Percentiles rank a stretch among this genome's conserved stretches.
phyloP scores from a whole-genome alignment of 1,140 invertebrate species.

The Drosophila tsacasi region DNA sequence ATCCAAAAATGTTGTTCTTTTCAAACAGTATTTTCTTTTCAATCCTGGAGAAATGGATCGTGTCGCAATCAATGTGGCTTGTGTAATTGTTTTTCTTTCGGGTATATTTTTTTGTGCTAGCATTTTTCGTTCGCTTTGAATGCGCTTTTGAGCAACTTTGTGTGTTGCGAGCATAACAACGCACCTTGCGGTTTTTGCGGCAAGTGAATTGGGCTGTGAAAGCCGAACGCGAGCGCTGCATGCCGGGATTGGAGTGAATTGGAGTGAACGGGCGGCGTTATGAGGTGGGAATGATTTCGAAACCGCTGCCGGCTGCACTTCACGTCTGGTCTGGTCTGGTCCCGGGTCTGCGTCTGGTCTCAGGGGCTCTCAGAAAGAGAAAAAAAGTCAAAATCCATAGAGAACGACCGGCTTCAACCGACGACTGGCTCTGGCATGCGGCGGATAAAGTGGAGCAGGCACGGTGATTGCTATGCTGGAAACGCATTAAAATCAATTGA shows the following conservation, averaged over 20 bases:
- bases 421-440: slow-evolving; percentile 15
- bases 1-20: not conserved
- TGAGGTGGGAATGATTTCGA: slow-evolving; percentile 57
- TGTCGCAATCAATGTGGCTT: slow-evolving; percentile 12
- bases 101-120: not conserved
- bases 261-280: slow-evolving; percentile 27
- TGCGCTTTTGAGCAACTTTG: slow-evolving; percentile 60
- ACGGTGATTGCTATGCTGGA: slow-evolving; percentile 28
- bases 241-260: slow-evolving; percentile 11
- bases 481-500: slow-evolving; percentile 47
- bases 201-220: slow-evolving; percentile 75
- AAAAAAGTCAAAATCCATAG: not conserved
- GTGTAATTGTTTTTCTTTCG: slow-evolving; percentile 32
- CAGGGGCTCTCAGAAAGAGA: slow-evolving; percentile 17
- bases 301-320: slow-evolving; percentile 41
- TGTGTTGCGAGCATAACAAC: slow-evolving; percentile 44
- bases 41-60: not conserved
- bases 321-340: slow-evolving; percentile 13
- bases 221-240: slow-evolving; percentile 41
- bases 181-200: slow-evolving; percentile 81
- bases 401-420: slow-evolving; percentile 8
- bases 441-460: slow-evolving; percentile 31
- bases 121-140: slow-evolving; percentile 36
- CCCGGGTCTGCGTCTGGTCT: slow-evolving; percentile 13
- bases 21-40: not conserved